Conservation (phyloP, 2,797 vertebrate genomes). For the Amphiprion clarkii region DNA sequence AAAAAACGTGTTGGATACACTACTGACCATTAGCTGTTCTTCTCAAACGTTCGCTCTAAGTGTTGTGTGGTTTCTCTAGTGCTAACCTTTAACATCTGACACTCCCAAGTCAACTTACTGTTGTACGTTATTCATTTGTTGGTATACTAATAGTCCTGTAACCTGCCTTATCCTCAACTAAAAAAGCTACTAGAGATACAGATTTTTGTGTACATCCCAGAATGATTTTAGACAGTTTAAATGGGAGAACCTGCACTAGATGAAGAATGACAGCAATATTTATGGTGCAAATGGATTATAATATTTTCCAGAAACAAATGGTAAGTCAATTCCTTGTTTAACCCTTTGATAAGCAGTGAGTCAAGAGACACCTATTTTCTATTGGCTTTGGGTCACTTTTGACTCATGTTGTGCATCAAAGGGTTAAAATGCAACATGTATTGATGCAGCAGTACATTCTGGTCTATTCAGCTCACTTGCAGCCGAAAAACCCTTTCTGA, state of each 20-base stretch:
- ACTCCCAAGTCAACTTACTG: no score
- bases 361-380: no score
- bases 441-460: neutral
- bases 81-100: no score
- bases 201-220: neutral
- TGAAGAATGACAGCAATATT: conserved; percentile 9
- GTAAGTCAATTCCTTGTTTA: conserved; percentile 7
- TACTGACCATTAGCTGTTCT: neutral
- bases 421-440: neutral
- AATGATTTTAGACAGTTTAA: neutral
- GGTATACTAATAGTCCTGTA: no score
- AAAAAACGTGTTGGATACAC: neutral
- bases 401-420: no score
- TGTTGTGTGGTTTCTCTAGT: neutral
- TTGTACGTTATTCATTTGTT: no score
- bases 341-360: no score
- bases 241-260: neutral
- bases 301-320: conserved; percentile 9
- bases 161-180: no score
- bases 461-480: neutral
- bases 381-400: no score
- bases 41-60: neutral
- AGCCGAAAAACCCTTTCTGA: neutral
- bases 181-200: no score
- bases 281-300: neutral